Base-by-base conservation (phyloP, 2,113 vertebrate genomes). In the Prunella himalayana region DNA sequence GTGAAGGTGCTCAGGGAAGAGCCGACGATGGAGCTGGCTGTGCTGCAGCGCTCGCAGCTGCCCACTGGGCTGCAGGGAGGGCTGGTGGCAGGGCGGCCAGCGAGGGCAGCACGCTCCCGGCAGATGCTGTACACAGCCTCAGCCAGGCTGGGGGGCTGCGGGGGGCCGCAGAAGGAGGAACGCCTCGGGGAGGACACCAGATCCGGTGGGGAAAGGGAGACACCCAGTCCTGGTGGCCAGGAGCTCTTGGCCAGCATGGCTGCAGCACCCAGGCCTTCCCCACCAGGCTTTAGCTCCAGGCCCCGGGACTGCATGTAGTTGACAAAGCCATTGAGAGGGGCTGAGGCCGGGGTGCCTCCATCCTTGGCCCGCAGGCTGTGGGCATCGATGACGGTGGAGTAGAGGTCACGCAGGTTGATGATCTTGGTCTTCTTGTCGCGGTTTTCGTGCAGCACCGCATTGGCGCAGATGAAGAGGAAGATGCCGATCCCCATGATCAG, bases 401-500 rank as follows among this genome's bases (percentile, higher is more conserved):
- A 99, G 93, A 99, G 99, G 97, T 99, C 99, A 69, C 99, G 98
- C 79, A 99, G 96, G 95, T 99, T 99, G 96, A 99, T 99, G 80
- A 99, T 98, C 96, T 99, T 99, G 49, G 99, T 99, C 97, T 99
- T 99, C 94, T 98, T 99, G 98, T 99, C 99, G 0, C 99, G 98
- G 96, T 99, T 99, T 95, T 99, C 99, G 5, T 99, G 99, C 82
- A 99, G 97, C 60, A 99, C 99, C 0, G 99, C 99, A 33, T 99
- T 99, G 47, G 99, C 99, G 27, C 99, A 99, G 91, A 99, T 99
- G 97, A 99, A 99, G 47, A 99, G 98, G 96, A 99, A 99, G 93
- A 99, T 99, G 65, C 99, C 99, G 0, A 99, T 98, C 10, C 99
- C 99, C 99, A 99, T 99, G 94, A 99, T 99, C 71, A 99, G 98